phyloP scores from a whole-genome alignment of 1,140 invertebrate species.

The Drosophila subobscura region DNA sequence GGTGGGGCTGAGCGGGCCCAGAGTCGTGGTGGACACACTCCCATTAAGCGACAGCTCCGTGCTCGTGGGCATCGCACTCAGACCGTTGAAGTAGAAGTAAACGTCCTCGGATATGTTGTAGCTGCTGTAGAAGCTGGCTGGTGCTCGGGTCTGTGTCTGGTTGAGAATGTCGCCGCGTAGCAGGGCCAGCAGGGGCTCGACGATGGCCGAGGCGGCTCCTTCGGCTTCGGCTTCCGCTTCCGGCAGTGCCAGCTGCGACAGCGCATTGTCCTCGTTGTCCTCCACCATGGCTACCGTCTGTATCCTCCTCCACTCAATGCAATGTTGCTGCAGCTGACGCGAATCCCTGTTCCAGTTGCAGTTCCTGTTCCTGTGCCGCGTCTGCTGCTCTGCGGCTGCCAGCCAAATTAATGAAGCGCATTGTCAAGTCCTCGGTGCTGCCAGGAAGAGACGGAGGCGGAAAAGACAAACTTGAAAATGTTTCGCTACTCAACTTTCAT shows the following conservation, averaged over 20 bases:
- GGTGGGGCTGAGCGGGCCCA: conserved; percentile 3
- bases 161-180: conserved; percentile 58
- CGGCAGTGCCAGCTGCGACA: conserved; percentile 32
- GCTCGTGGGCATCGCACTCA: conserved; percentile 54
- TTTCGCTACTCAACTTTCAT: conserved; percentile 12
- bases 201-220: conserved; percentile 23
- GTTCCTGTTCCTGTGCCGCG: conserved; percentile 37
- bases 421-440: conserved; percentile 47
- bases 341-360: conserved; percentile 31
- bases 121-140: conserved; percentile 67
- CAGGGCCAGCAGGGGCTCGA: conserved; percentile 60
- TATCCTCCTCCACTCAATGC: conserved; percentile 36
- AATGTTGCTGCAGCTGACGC: conserved; percentile 57
- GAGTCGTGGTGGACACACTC: conserved; percentile 33
- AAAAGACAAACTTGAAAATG: background rate
- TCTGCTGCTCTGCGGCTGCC: conserved; percentile 43
- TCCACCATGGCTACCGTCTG: conserved; percentile 30
- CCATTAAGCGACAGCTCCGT: conserved; percentile 44
- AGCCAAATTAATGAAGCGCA: conserved; percentile 61
- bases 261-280: conserved; percentile 31
- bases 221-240: conserved; percentile 50
- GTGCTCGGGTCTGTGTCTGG: conserved; percentile 39
- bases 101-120: conserved; percentile 82
- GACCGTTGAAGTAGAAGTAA: conserved; percentile 78
- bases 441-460: conserved; percentile 1